Percentiles rank a stretch among this genome's conserved stretches.
Evolutionary conservation across 2,888 invertebrate genomes (phyloP).

Genomic region (Venustoraphidia nigricollis): DNA sequence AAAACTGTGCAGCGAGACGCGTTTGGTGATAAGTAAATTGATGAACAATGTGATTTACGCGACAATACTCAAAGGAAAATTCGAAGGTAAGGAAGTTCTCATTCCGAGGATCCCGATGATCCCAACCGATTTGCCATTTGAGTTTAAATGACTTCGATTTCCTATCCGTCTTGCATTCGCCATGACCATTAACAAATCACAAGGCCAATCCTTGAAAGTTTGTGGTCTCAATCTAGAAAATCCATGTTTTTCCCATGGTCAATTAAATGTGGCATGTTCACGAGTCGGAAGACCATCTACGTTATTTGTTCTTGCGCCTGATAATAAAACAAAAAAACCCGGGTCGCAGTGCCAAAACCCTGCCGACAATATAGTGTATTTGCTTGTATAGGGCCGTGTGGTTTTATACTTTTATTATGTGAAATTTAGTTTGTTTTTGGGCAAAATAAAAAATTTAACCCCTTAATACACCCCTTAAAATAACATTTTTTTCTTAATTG

Average conservation of each 20-base stretch:
- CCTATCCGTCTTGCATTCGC: constrained; percentile 16
- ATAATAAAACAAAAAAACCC: constrained; percentile 9
- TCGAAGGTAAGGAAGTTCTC: constrained; percentile 10
- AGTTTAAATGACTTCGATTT: constrained; percentile 16
- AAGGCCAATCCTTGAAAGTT: constrained; percentile 19
- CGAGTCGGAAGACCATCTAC: constrained; percentile 8
- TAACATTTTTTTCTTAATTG: too few species aligned
- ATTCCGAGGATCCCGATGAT: constrained; percentile 18
- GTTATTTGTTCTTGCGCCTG: constrained; percentile 7
- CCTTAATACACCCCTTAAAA: too few species aligned
- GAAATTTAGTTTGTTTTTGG: too few species aligned
- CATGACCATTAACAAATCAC: constrained; percentile 20
- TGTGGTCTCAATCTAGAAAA: constrained; percentile 19
- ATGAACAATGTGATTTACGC: constrained; percentile 8
- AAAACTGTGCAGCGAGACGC: constrained; percentile 16
- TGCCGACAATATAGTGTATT: too few species aligned
- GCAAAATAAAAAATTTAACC: too few species aligned
- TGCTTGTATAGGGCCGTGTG: too few species aligned
- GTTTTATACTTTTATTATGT: too few species aligned
- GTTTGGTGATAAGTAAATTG: constrained; percentile 9
- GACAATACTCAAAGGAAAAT: constrained; percentile 6
- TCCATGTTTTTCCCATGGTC: constrained; percentile 19
- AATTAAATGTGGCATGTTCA: constrained; percentile 19
- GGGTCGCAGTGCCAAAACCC: too few species aligned
- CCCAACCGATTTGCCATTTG: constrained; percentile 13